A percentile compares a stretch with the other conserved stretches of the same genome.
phyloP scores from a whole-genome alignment of 2,888 invertebrate genomes.

The Siphlonurus alternatus region DNA sequence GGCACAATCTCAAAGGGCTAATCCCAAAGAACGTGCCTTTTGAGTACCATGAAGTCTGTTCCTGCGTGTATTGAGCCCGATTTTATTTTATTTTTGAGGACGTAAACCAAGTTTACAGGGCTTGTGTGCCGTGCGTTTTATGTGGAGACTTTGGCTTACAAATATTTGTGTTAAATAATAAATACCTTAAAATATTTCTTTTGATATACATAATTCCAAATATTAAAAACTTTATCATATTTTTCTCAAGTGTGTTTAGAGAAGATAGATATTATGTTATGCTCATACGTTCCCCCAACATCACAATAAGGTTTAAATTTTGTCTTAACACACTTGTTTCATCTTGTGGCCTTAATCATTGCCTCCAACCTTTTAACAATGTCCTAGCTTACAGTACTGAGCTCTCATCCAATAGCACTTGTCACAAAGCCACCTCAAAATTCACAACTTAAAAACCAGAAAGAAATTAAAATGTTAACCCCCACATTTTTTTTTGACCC shows the following conservation, averaged over 20 bases:
- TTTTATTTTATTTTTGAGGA: neutral
- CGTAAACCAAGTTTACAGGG: neutral
- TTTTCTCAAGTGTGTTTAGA: neutral
- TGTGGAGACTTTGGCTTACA: neutral
- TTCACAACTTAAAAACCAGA: neutral
- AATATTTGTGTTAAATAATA: too few relatives aligned
- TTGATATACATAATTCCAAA: neutral
- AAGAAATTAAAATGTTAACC: too few relatives aligned
- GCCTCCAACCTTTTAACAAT: neutral
- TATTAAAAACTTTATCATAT: neutral
- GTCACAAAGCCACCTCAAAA: neutral
- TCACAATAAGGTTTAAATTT: neutral
- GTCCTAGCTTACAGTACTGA: neutral
- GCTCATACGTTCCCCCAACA: neutral
- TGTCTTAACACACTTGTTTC: neutral
- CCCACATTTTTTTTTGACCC: neutral
- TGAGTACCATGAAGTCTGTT: neutral
- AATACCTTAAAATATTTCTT: neutral
- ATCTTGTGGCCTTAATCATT: neutral
- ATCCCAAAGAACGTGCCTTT: neutral
- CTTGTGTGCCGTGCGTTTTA: neutral
- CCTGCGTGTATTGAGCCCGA: neutral
- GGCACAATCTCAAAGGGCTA: neutral
- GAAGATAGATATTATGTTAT: neutral
- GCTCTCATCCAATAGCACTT: neutral